phyloP scores from a whole-genome alignment of 2,113 vertebrate species.

The Physeter macrocephalus region DNA sequence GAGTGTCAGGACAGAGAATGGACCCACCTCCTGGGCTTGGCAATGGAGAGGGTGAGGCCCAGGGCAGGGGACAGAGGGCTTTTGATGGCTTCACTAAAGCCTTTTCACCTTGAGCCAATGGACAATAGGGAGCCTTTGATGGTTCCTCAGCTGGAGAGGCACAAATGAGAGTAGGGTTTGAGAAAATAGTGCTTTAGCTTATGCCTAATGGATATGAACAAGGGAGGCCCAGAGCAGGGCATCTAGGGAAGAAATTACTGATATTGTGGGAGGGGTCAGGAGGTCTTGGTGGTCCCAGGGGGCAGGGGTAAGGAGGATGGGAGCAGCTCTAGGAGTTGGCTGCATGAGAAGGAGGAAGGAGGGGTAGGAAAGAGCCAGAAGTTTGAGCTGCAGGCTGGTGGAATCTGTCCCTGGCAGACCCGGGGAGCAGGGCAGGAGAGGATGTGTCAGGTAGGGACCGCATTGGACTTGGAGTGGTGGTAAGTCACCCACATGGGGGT shows the following conservation, averaged over 20 bases:
- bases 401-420: background rate
- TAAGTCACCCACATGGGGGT: background rate
- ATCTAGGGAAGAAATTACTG: background rate
- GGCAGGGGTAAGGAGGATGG: background rate
- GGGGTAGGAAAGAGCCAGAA: background rate
- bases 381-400: background rate
- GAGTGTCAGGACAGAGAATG: background rate
- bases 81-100: background rate
- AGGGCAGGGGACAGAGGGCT: background rate
- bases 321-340: background rate
- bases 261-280: background rate
- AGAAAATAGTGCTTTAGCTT: background rate
- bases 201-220: fast-evolving
- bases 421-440: background rate
- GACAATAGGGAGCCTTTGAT: background rate
- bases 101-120: background rate
- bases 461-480: background rate
- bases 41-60: background rate
- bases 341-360: background rate
- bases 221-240: background rate
- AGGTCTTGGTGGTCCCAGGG: background rate
- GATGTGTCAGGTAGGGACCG: background rate
- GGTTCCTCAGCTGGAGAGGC: background rate
- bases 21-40: background rate
- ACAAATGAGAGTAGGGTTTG: background rate